Base-by-base conservation (phyloP, 1,140 invertebrate species). In the Berghia stephanieae region DNA sequence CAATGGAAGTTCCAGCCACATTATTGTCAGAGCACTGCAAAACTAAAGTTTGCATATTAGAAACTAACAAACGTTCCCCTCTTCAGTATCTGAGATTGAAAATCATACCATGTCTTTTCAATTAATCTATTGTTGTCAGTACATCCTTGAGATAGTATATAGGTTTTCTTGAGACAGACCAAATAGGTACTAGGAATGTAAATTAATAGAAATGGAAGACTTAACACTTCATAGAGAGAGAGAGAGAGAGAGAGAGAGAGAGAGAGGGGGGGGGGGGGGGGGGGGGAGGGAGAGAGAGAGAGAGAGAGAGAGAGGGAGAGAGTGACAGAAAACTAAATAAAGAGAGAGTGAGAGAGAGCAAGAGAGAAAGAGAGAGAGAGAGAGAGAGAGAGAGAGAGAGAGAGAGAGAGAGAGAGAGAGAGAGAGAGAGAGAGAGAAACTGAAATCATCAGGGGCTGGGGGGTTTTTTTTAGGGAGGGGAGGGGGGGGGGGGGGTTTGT, bases 351-450 rank as follows among this genome's bases (percentile, higher is more conserved):
- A 60, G 1, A 46, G 43, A n/a, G n/a, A n/a, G n/a, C n/a, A n/a
- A n/a, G n/a, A n/a, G n/a, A n/a, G n/a, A n/a, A n/a, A n/a, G n/a
- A 70, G 38, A 70, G 0, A 46, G 68, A 46, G 68, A 42, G 38
- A 70, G 0, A 46, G 38, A 44, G 38, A 46, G 36, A 46, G 68
- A 43, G 3, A 43, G 43, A 42, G n/a, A 43, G 68, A 46, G 18
- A 70, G 0, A 70, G 68, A 43, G 38, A 46, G 68, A 43, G 68
- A 70, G n/a, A 44, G 69, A 46, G 1, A 71, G 38, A 71, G 68
- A 44, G 38, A 49, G 69, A 49, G 69, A 71, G 24, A 44, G 69
- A 49, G 69, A 66, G 60, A 66, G 60, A 66, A 38, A 66, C 31
- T 36, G 60, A 66, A 13, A 31, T n/a, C n/a, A n/a, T n/a, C n/a